Conservation (phyloP, 2,113 vertebrate genomes). For the Paralichthys olivaceus region DNA sequence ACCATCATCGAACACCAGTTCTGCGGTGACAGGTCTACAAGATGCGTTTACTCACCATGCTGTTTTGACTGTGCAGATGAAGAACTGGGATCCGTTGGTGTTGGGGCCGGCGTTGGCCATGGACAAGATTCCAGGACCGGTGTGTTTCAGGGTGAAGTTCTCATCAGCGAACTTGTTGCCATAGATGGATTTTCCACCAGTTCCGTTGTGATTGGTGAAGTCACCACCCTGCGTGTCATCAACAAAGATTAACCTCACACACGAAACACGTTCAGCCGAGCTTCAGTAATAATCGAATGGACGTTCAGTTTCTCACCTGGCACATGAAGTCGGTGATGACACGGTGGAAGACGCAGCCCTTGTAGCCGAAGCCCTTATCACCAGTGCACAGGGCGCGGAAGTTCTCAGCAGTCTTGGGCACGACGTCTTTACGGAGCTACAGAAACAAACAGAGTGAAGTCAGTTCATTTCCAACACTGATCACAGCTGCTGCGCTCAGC, state of each 20-base stretch:
- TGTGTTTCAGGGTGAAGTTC: slow-evolving; percentile 93
- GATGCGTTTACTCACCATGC: slow-evolving; percentile 83
- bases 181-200: slow-evolving; percentile 96
- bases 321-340: slow-evolving; percentile 95
- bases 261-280: no score
- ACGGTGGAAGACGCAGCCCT: slow-evolving; percentile 92
- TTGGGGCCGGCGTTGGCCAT: slow-evolving; percentile 97
- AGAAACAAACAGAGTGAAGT: neutral
- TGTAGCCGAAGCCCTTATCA: slow-evolving; percentile 92
- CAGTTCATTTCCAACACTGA: neutral
- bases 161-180: slow-evolving; percentile 94
- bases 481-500: no score
- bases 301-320: slow-evolving; percentile 83
- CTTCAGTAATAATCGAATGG: no score
- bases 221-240: slow-evolving; percentile 87
- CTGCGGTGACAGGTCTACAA: neutral
- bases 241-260: neutral
- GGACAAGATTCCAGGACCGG: slow-evolving; percentile 84
- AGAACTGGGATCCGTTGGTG: slow-evolving; percentile 98
- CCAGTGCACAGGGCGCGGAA: slow-evolving; percentile 92
- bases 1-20: neutral
- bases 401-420: slow-evolving; percentile 94
- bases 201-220: slow-evolving; percentile 95
- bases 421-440: slow-evolving; percentile 82
- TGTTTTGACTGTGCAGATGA: slow-evolving; percentile 91